Evolutionary conservation across 2,113 vertebrate genomes (phyloP).

Genomic region (Dryoscopus gambensis): DNA sequence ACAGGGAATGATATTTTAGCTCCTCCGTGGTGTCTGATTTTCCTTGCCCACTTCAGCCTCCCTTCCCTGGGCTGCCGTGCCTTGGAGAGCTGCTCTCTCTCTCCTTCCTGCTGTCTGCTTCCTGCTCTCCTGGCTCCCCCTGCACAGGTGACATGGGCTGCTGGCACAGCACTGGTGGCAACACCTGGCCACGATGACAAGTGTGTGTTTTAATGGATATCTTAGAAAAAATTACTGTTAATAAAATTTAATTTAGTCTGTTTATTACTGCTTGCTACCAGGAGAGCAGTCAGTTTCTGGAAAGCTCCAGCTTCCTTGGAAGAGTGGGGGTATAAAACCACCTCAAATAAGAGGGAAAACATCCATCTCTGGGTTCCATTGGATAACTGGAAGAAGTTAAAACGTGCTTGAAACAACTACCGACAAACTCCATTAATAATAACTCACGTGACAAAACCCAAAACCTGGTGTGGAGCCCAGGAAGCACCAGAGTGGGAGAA

Average conservation of each 20-base stretch:
- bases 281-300: background rate
- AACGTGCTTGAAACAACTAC: background rate
- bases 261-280: background rate
- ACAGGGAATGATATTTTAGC: accelerated
- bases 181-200: accelerated
- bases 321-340: background rate
- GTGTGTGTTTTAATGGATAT: accelerated
- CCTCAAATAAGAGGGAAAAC: background rate
- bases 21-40: accelerated
- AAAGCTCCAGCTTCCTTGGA: background rate
- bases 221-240: background rate
- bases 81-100: background rate
- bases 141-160: accelerated
- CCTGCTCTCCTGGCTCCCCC: background rate
- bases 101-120: background rate
- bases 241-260: background rate
- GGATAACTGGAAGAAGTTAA: background rate
- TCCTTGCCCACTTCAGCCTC: background rate
- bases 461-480: accelerated
- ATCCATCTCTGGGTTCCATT: background rate
- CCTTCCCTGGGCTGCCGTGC: background rate
- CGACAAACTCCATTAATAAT: accelerated
- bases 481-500: background rate
- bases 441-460: background rate
- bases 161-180: background rate